Evolutionary conservation across 2,797 vertebrate species (phyloP), one percentile per base, ranked within the genome.

Genomic region (Strix occidentalis): DNA sequence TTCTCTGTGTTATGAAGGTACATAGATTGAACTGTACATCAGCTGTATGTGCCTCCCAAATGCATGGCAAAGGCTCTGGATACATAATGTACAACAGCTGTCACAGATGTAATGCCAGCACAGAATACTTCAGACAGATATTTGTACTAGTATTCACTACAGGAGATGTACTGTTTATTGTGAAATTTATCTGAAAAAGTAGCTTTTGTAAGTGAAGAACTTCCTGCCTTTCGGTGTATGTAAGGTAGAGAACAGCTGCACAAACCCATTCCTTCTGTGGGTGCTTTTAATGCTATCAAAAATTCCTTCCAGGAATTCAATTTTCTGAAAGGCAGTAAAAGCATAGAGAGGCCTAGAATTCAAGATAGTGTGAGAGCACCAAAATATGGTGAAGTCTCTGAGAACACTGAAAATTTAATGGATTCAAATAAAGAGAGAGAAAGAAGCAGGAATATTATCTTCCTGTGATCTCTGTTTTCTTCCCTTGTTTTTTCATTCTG

Each of bases 321-420:
- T 92, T 93, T 90, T 80, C 93, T 77, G 51, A 84, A 61, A 84
- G 83, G 37, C 77, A 54, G 26, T 43, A 54, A 84, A 90, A 92
- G 90, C 65, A 81, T 5, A 33, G 78, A 61, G 48, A 85, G 16
- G 66, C 28, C 75, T 53, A 60, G 72, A 81, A 90, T 76, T 61
- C 2, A 25, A 68, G 77, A 69, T 1, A 75, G n/a, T 64, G 60
- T 2, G 2, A 75, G 35, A 70, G 50, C 57, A 79, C 50, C 46
- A 66, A 82, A 94, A 89, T 6, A 18, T 2, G 56, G 41, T 5
- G 37, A 79, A 87, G 16, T 3, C 51, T 77, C 64, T 37, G 68
- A 87, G 93, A 91, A 65, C 37, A 57, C 26, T 28, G 72, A 50
- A 63, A 89, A 90, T 53, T 9, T 68, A 57, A 74, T 48, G 31